Base-by-base conservation (phyloP, 2,797 vertebrate genomes). In the Phrynocephalus forsythii region DNA sequence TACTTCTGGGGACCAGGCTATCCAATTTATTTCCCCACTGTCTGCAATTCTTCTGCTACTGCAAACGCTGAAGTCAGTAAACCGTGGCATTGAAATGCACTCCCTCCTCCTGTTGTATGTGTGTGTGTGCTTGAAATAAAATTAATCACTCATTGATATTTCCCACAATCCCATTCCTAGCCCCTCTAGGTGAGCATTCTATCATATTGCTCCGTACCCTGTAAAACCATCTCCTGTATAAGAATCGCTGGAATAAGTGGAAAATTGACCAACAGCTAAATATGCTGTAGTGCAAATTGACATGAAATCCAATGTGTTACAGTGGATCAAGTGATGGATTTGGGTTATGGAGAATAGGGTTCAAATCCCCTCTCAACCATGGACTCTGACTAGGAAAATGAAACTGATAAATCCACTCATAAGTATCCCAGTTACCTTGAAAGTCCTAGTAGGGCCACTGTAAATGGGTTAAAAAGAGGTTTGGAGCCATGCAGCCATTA, bases 21-120 rank as follows among this genome's bases (percentile, higher is more conserved):
- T 83, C 48, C 81, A 83, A 83, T 87, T 72, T 69, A 52, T 89
- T 6, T 33, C 44, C 30, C 79, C 5, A 6, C n/a, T 28, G 24
- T 67, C 68, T 38, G 22, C 16, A 38, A 5, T 15, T 3, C 63
- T 0, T 24, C 67, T 73, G 84, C n/a, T 66, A 26, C 60, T 67
- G 52, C 9, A 84, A 22, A n/a, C 84, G 48, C 20, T 16, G 68
- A 0, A 38, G 50, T 75, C 5, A 8, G n/a, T 86, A 80, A 86
- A 60, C 60, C 63, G 52, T 86, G 83, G 30, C 72, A 56, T 56
- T 72, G 81, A 20, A 1, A 9, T 11, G 13, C 9, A 44, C 44
- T 44, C 33, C 48, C 44, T 22, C 63, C 30, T 67, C 80, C 48
- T 1, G 71, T 24, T 0, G 38, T 44, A 44, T 44, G 38, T 3